Conservation (phyloP, 2,888 invertebrate species). For the Agrotis exclamationis region DNA sequence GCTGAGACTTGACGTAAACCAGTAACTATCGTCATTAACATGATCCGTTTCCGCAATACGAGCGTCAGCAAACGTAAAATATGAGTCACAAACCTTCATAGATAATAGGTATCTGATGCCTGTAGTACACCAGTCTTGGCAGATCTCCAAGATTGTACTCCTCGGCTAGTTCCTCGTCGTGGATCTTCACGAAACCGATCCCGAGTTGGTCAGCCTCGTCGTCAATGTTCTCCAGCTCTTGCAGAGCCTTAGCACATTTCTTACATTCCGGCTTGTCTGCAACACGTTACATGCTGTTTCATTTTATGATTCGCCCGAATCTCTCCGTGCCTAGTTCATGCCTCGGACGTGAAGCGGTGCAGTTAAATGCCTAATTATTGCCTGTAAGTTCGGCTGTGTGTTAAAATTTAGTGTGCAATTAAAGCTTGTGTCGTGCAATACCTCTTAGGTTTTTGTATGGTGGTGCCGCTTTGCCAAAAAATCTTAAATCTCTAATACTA, state of each 20-base stretch:
- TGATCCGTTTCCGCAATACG: slow-evolving; percentile 73
- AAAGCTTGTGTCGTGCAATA: slow-evolving; percentile 72
- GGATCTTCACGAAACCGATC: slow-evolving; percentile 98
- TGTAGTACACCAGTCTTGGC: slow-evolving; percentile 97
- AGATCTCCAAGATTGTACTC: slow-evolving; percentile 97
- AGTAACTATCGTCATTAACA: slow-evolving; percentile 66
- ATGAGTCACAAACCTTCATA: slow-evolving; percentile 95
- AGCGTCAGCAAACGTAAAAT: slow-evolving; percentile 76
- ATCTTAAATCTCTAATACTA: slow-evolving; percentile 25
- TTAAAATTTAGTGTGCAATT: slow-evolving; percentile 82
- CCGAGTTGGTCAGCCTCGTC: slow-evolving; percentile 98
- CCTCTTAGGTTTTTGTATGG: slow-evolving; percentile 57
- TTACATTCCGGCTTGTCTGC: slow-evolving; percentile 98
- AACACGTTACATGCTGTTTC: slow-evolving; percentile 65
- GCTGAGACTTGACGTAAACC: slow-evolving; percentile 65
- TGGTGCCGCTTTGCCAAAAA: slow-evolving; percentile 38
- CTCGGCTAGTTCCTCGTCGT: slow-evolving; percentile 97
- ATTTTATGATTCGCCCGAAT: slow-evolving; percentile 49
- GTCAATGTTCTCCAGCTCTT: slow-evolving; percentile 98
- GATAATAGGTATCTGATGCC: slow-evolving; percentile 98
- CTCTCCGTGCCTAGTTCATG: slow-evolving; percentile 72
- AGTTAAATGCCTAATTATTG: slow-evolving; percentile 82
- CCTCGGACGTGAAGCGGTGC: slow-evolving; percentile 86
- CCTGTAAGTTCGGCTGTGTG: slow-evolving; percentile 74
- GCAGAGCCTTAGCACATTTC: slow-evolving; percentile 97